phyloP scores from a whole-genome alignment of 2,113 vertebrate genomes.

The Rhinoptilus africanus region DNA sequence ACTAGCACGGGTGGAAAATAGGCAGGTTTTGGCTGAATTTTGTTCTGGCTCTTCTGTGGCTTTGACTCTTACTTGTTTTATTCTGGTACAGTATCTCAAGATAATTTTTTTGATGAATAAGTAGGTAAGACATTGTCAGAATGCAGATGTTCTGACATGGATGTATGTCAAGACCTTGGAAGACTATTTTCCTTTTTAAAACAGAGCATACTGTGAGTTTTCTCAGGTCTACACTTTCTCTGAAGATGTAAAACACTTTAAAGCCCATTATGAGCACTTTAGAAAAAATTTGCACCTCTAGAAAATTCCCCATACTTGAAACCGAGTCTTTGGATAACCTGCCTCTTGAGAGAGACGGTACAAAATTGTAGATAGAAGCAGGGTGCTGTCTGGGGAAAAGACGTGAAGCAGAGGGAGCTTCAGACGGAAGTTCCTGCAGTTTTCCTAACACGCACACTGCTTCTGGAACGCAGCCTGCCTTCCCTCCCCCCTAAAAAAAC shows the following conservation, averaged over 20 bases:
- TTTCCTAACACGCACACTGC: accelerated
- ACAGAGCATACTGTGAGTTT: neutral
- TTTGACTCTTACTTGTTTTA: neutral
- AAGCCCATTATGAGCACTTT: neutral
- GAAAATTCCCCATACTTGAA: neutral
- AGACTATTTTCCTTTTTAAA: neutral
- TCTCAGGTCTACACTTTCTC: neutral
- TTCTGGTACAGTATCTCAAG: neutral
- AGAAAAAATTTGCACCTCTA: neutral
- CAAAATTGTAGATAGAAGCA: neutral
- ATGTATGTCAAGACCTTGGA: neutral
- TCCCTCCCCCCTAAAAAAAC: neutral
- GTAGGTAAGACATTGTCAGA: neutral
- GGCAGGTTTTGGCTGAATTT: accelerated
- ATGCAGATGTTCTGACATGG: neutral
- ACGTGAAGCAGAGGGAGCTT: neutral
- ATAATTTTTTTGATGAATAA: neutral
- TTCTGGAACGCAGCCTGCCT: neutral
- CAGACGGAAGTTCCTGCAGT: neutral
- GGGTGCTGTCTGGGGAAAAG: neutral
- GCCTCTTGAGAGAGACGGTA: neutral
- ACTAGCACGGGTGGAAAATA: neutral
- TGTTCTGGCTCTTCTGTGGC: neutral
- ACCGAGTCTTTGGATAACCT: neutral
- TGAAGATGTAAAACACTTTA: neutral